Evolutionary conservation across 1,140 invertebrate species (phyloP), one percentile per base, ranked within the genome.

Genomic region (Dryas iulia): DNA sequence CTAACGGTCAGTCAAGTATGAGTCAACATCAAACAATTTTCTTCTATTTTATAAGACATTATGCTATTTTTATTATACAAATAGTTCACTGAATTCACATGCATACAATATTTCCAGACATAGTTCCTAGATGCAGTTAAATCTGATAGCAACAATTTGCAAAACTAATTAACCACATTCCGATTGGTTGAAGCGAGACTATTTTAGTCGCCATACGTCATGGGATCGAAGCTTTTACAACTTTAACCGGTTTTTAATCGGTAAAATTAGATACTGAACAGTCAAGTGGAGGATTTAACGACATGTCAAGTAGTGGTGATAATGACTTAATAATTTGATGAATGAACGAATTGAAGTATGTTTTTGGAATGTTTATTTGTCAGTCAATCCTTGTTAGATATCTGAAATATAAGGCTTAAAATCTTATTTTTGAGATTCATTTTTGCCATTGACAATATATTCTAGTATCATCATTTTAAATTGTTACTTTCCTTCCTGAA

Each of bases 121-220:
- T 69, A 59, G 28, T 47, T 28, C 14, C 18, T 62, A 69, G 67
- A 64, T 59, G 30, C 58, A 58, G 24, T 67, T 59, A 57, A 69
- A 66, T 65, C 54, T 59, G 66, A 74, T 71, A 57, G 47, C 30
- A 64, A 57, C 67, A 63, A 71, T 76, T 76, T 71, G 74, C 71
- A 69, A 47, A 72, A 67, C 66, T 77, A 77, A 77, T 74, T 74
- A 77, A 70, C 72, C 72, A 25, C 74, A 69, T 74, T 74, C 74
- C 74, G 8, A 69, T 68, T 54, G 59, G 65, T 70, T 72, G 69
- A 72, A 74, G 66, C 59, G 63, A 67, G 52, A 65, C 66, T 76
- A 76, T 73, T 66, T 66, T 71, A 75, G 66, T 30, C 12, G 18
- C 33, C 39, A 69, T 64, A 71, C 72, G 70, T 71, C 67, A 75